Percentiles rank a stretch among this genome's conserved stretches.
Conservation (phyloP, 2,797 vertebrate species). For the Pseudomugil tenellus region DNA sequence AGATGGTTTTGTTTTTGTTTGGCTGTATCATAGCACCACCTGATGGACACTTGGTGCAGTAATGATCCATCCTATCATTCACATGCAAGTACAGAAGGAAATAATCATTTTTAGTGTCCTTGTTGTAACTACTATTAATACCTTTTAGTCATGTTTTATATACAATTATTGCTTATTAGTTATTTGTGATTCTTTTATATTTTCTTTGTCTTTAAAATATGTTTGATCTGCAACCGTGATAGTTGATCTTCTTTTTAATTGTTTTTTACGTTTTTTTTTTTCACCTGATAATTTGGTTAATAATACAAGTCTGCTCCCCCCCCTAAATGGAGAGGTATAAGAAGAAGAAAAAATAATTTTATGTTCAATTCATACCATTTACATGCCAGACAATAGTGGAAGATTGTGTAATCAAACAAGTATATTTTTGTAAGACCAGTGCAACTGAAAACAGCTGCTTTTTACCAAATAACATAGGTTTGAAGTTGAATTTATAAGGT, state of each 20-base stretch:
- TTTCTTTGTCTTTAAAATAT: constrained; percentile 45
- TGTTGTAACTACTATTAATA: constrained; percentile 68
- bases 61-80: constrained; percentile 49
- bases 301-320: constrained; percentile 4
- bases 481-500: constrained; percentile 49
- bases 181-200: constrained; percentile 45
- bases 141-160: constrained; percentile 54
- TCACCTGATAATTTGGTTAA: constrained; percentile 24
- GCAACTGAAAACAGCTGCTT: constrained; percentile 71
- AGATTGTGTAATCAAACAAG: constrained; percentile 39
- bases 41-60: constrained; percentile 67
- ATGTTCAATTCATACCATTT: constrained; percentile 25
- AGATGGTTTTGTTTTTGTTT: constrained; percentile 50
- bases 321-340: constrained; percentile 18
- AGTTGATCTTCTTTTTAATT: constrained; percentile 23
- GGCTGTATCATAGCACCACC: constrained; percentile 74
- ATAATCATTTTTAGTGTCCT: constrained; percentile 58
- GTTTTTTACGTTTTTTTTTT: not conserved
- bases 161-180: constrained; percentile 59
- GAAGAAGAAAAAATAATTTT: constrained; percentile 40
- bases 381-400: constrained; percentile 30
- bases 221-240: constrained; percentile 53
- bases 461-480: constrained; percentile 77
- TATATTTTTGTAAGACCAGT: constrained; percentile 80
- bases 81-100: constrained; percentile 70